A percentile compares a stretch with the other conserved stretches of the same genome.
Conservation (phyloP, 2,888 invertebrate genomes). For the Limnephilus marmoratus region DNA sequence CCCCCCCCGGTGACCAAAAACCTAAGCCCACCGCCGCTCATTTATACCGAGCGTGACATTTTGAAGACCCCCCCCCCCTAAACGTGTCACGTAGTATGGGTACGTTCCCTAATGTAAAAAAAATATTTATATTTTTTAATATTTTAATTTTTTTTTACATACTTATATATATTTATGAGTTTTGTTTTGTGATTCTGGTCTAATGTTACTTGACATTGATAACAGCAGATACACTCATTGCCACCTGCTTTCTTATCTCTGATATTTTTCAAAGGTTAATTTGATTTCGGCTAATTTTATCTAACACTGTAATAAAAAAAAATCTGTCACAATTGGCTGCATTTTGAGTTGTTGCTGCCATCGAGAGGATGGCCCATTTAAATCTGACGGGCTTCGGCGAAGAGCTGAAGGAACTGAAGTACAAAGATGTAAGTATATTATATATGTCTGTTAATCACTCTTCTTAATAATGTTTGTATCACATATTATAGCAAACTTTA, state of each 20-base stretch:
- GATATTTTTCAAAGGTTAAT: neutral
- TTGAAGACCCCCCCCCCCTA: no score
- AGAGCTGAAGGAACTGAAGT: conserved; percentile 52
- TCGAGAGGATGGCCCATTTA: conserved; percentile 50
- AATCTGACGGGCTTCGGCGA: conserved; percentile 62
- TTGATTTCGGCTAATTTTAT: neutral
- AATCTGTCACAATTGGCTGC: neutral
- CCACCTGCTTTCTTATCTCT: conserved; percentile 27
- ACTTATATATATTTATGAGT: neutral
- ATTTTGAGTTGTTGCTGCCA: neutral
- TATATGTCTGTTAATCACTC: neutral
- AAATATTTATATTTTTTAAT: no score
- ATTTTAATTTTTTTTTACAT: no score
- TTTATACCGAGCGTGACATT: no score
- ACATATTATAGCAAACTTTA: neutral
- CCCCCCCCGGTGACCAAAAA: no score
- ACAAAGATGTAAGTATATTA: conserved; percentile 61
- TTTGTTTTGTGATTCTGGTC: neutral
- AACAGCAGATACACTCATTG: neutral
- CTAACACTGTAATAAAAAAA: neutral
- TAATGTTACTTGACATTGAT: neutral
- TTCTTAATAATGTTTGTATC: neutral
- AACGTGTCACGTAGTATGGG: no score
- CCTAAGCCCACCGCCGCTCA: no score
- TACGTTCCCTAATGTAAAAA: no score